Conservation (phyloP, 1,140 invertebrate genomes). For the Triops longicaudatus region DNA sequence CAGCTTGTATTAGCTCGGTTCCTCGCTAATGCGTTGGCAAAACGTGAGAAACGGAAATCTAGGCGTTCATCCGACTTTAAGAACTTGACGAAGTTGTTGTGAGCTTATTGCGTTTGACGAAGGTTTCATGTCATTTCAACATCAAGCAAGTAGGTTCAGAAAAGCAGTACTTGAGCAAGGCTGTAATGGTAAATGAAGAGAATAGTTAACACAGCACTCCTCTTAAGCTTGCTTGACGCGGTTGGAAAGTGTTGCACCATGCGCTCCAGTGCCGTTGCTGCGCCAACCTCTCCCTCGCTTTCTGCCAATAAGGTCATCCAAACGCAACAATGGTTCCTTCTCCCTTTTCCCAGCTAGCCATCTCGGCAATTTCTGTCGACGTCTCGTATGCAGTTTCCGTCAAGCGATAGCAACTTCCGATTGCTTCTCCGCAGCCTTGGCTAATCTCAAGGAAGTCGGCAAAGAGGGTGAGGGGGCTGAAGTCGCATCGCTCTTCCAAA, state of each 20-base stretch:
- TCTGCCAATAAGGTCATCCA: background rate
- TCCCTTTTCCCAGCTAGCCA: background rate
- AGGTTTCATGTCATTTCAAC: no score
- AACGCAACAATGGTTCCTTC: background rate
- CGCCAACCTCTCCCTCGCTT: background rate
- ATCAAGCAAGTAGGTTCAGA: no score
- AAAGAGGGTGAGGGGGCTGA: no score
- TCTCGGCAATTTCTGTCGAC: background rate
- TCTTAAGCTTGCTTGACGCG: background rate
- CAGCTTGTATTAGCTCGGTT: no score
- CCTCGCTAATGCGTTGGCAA: no score
- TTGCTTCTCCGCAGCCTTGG: background rate
- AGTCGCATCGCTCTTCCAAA: background rate
- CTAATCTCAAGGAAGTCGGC: background rate
- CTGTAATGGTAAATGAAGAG: no score
- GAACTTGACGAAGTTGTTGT: no score
- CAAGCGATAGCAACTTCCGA: background rate
- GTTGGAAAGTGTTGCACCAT: background rate
- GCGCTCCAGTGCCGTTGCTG: background rate
- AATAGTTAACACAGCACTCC: no score
- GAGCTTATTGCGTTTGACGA: no score
- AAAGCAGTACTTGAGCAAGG: no score
- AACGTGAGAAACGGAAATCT: no score
- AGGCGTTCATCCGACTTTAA: no score
- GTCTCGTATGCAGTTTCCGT: background rate